Evolutionary conservation across 2,113 vertebrate genomes (phyloP).

Genomic region (Crotalus helleri): DNA sequence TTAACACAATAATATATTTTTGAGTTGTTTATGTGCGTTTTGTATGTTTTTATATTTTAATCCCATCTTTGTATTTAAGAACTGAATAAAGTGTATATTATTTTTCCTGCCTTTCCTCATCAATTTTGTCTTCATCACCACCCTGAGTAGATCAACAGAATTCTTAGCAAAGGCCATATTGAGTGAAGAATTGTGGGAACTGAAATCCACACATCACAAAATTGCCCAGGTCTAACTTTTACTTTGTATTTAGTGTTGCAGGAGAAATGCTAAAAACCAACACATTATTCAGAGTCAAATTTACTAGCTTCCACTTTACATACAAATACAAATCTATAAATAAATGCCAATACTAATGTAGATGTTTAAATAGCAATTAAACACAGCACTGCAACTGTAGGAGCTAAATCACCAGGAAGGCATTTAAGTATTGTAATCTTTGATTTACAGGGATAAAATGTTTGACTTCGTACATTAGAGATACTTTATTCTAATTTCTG

Average conservation of each 20-base stretch:
- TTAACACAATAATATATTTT: conserved; percentile 25
- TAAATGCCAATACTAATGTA: background rate
- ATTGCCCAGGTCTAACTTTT: background rate
- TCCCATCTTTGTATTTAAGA: background rate
- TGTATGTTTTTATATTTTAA: background rate
- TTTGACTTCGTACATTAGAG: conserved; percentile 52
- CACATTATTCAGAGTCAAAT: conserved; percentile 1
- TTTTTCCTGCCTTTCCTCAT: background rate
- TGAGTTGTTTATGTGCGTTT: background rate
- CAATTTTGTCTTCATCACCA: background rate
- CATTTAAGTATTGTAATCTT: background rate
- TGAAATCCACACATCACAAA: background rate
- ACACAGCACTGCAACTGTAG: background rate
- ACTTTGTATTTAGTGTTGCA: background rate
- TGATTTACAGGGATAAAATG: conserved; percentile 49
- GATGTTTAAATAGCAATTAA: conserved; percentile 8
- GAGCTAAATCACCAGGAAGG: background rate
- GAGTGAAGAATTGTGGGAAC: background rate
- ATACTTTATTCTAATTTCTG: conserved; percentile 63
- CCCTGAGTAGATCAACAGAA: background rate
- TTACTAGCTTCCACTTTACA: background rate
- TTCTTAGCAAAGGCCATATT: background rate
- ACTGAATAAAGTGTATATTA: background rate
- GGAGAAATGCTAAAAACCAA: background rate
- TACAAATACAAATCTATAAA: background rate